These are phyloP conservation scores for Chloroceryle inda DNA, from an alignment of 2,797 vertebrate species.

Conservation along the genomic window DNA sequence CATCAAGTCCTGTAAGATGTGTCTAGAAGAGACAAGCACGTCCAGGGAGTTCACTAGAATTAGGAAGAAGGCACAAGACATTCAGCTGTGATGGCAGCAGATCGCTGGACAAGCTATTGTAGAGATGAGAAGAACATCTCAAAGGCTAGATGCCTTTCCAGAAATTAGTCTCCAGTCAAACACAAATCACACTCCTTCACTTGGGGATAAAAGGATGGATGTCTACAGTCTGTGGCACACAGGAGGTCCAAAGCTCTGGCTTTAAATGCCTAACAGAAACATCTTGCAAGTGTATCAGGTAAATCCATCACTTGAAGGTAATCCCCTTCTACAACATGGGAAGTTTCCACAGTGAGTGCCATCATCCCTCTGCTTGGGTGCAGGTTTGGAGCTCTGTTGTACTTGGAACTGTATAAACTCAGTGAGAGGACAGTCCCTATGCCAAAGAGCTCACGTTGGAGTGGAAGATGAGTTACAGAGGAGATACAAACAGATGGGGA, in stretches of 20 bases:
- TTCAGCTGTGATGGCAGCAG: neutral
- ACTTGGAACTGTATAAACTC: neutral
- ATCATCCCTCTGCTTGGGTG: neutral
- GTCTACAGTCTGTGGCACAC: neutral
- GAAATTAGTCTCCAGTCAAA: neutral
- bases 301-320: neutral
- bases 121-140: neutral
- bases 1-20: neutral
- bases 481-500: neutral
- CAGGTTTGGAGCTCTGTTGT: neutral
- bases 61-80: neutral
- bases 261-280: neutral
- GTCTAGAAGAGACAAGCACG: neutral
- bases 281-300: neutral
- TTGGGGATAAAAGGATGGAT: neutral
- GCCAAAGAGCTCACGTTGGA: neutral
- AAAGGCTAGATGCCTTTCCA: neutral
- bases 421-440: neutral
- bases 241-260: neutral
- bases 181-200: neutral
- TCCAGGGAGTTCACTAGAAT: neutral
- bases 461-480: neutral
- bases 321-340: accelerated
- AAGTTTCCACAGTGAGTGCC: neutral
- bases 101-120: neutral